Percentiles rank a stretch among this genome's conserved stretches.
Evolutionary conservation across 2,888 invertebrate genomes (phyloP).

Genomic region (Tipula lateralis): DNA sequence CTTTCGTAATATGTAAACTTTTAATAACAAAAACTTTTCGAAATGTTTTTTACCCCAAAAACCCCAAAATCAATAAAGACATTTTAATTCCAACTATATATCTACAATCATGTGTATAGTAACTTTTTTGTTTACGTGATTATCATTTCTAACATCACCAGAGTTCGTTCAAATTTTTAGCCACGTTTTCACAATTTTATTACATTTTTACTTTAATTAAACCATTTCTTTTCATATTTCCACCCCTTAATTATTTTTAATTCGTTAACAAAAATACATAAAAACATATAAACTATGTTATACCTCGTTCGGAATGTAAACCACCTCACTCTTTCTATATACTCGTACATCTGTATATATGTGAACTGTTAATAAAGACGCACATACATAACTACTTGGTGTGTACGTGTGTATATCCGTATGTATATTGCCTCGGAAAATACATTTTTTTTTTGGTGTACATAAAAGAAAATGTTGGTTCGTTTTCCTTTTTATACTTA

Average conservation of each 20-base stretch:
- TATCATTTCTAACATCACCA: neutral
- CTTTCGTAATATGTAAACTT: no score
- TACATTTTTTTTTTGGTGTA: neutral
- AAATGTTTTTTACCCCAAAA: neutral
- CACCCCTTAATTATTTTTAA: constrained; percentile 24
- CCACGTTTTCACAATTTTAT: constrained; percentile 5
- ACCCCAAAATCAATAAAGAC: neutral
- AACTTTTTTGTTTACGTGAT: neutral
- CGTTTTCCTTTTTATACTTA: neutral
- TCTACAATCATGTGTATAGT: no score
- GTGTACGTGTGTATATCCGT: neutral
- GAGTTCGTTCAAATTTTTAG: neutral
- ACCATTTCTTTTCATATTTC: constrained; percentile 19
- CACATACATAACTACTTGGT: neutral
- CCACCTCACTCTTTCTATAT: no score
- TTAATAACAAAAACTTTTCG: neutral
- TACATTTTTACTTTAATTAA: constrained; percentile 11
- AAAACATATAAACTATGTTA: neutral
- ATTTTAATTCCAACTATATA: neutral
- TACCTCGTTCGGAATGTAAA: neutral
- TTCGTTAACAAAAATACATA: neutral
- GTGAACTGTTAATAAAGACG: neutral
- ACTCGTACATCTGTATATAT: neutral
- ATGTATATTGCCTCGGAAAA: neutral
- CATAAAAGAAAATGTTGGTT: neutral